These are phyloP conservation scores for Pentamera pediparva DNA, from an alignment of 53 echinoderm and acorn worm species.

Conservation along the genomic window DNA sequence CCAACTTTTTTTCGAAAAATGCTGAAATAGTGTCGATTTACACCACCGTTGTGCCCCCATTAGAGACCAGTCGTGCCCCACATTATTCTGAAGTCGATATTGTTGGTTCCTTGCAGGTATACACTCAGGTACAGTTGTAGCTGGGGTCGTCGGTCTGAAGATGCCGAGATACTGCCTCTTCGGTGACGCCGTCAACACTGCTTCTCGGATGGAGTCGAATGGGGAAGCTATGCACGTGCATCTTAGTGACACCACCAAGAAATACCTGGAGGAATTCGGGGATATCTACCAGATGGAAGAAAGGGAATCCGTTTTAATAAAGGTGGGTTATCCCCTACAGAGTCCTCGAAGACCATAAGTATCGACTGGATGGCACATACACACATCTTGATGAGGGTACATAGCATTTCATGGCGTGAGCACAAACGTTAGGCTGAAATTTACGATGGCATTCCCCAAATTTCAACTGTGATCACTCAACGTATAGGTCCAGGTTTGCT, in stretches of 20 bases:
- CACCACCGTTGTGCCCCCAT: too few relatives aligned
- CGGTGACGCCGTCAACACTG: constrained; percentile 89
- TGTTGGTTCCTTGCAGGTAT: constrained; percentile 47
- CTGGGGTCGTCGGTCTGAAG: constrained; percentile 85
- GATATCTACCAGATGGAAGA: constrained; percentile 59
- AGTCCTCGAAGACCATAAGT: neutral
- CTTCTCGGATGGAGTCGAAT: constrained; percentile 87
- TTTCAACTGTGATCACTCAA: too few relatives aligned
- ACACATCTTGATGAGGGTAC: too few relatives aligned
- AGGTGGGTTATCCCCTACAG: constrained; percentile 44
- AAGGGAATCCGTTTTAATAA: constrained; percentile 59
- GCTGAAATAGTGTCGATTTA: too few relatives aligned
- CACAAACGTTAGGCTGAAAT: too few relatives aligned
- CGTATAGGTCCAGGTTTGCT: too few relatives aligned
- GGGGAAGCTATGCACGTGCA: constrained; percentile 69
- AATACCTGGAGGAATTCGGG: constrained; percentile 41
- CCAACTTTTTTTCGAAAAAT: too few relatives aligned
- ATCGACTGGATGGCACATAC: neutral
- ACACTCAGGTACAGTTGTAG: constrained; percentile 81
- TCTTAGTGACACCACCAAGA: constrained; percentile 72
- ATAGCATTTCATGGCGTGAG: too few relatives aligned
- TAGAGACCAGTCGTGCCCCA: neutral
- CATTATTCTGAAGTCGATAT: neutral
- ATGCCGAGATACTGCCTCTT: constrained; percentile 93
- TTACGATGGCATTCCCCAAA: too few relatives aligned